Base-by-base conservation (phyloP, 2,113 vertebrate genomes). In the Casuarius casuarius region DNA sequence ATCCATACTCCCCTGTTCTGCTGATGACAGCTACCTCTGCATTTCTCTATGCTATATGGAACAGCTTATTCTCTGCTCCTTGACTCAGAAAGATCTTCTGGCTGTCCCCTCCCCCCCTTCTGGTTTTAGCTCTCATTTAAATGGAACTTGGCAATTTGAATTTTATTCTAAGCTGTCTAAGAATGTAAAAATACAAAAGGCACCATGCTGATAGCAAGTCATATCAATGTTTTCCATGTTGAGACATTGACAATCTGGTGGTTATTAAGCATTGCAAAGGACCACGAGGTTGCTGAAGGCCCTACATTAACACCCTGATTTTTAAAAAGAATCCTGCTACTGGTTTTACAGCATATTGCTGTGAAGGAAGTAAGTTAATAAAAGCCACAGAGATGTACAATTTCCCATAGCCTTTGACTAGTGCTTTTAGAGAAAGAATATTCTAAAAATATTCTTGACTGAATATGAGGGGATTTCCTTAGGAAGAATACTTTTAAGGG, bases 401-500 rank as follows among this genome's bases (percentile, higher is more conserved):
- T 84, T 97, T 96, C 76, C 65, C 76, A 95, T 94, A 77, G 83
- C 46, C 51, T 94, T 97, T 96, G 92, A 94, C 94, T 96, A 94
- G 94, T 87, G 29, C 52, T 91, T 46, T 74, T 87, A 93, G 86
- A 81, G 82, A 96, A 78, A 81, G 26, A 94, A 54, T 22, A 22
- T 46, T 51, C 35, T 4, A 56, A 90, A 89, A 83, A 8, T 22
- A 56, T 49, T 77, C 10, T 63, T 61, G 58, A 29, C 51, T 76
- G 91, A 96, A 97, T 89, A 42, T 92, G 38, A 46, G 96, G 94
- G 94, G 87, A 89, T 97, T 97, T 97, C 93, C 89, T 94, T 95
- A 82, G 84, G 89, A 92, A 94, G 62, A 77, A 35, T 25, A 12
- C 33, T 86, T 91, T 67, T 73, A 75, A 87, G 33, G 29, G n/a